Percentiles rank a stretch among this genome's conserved stretches.
Evolutionary conservation across 2,113 vertebrate genomes (phyloP).

Genomic region (Nesoenas mayeri): DNA sequence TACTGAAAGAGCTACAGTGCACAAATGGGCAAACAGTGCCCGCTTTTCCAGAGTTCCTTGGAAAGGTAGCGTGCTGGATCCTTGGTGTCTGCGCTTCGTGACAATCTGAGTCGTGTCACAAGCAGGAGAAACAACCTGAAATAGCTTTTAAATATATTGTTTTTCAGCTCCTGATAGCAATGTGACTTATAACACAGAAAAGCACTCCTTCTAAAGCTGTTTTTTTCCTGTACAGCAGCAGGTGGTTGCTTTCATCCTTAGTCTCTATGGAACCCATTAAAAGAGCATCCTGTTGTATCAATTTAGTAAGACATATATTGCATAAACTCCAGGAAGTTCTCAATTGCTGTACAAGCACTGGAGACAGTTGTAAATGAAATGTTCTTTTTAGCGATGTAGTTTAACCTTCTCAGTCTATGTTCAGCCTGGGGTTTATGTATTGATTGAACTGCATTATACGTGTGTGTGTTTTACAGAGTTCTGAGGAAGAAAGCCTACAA

Average conservation of each 20-base stretch:
- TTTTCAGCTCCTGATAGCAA: neutral
- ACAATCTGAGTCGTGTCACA: neutral
- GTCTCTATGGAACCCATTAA: neutral
- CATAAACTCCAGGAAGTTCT: neutral
- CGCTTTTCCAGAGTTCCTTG: conserved; percentile 66
- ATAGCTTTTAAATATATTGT: neutral
- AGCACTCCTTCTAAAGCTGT: neutral
- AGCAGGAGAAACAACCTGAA: neutral
- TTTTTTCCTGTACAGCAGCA: neutral
- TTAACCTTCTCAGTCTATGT: neutral
- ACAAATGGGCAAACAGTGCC: conserved; percentile 63
- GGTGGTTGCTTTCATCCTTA: neutral
- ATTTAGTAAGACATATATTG: neutral
- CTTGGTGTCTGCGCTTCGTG: neutral
- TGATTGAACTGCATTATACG: neutral
- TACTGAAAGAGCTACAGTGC: conserved; percentile 52
- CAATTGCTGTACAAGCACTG: neutral
- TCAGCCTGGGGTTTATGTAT: neutral
- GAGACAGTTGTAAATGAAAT: neutral
- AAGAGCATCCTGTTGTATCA: neutral
- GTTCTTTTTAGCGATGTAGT: neutral
- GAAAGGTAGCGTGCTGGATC: conserved; percentile 1
- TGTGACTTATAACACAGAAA: neutral
- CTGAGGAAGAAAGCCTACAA: neutral
- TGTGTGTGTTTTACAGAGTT: neutral